phyloP scores from a whole-genome alignment of 2,888 invertebrate genomes.

The Melinopterus prodromus region DNA sequence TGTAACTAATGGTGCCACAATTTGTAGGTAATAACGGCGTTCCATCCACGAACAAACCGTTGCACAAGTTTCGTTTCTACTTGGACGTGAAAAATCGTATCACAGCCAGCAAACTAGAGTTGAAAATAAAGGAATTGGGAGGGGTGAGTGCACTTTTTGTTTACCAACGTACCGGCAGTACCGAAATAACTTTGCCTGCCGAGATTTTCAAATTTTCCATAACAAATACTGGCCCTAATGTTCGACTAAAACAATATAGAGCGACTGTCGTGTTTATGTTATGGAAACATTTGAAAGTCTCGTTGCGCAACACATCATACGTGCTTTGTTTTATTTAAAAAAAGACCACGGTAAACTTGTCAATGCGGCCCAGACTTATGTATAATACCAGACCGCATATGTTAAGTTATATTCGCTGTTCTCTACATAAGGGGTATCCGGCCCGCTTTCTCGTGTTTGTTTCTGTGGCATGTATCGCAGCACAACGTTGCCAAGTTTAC shows the following conservation, averaged over 20 bases:
- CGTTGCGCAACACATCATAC: conserved; percentile 33
- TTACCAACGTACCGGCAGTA: conserved; percentile 23
- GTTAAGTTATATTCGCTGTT: neutral
- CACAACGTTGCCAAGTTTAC: conserved; percentile 44
- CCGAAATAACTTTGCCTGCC: neutral
- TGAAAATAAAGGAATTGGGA: conserved; percentile 75
- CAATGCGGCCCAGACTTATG: conserved; percentile 30
- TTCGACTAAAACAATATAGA: too few relatives aligned
- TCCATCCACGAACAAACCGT: conserved; percentile 59
- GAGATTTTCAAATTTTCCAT: neutral
- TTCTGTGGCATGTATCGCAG: conserved; percentile 41
- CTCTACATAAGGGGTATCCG: conserved; percentile 38
- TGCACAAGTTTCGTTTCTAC: conserved; percentile 77
- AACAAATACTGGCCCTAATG: neutral
- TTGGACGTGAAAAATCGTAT: conserved; percentile 79
- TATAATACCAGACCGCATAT: neutral
- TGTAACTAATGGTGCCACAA: conserved; percentile 17
- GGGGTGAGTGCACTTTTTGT: conserved; percentile 66
- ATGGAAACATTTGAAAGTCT: conserved; percentile 32
- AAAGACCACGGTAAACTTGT: conserved; percentile 29
- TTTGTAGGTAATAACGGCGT: conserved; percentile 23
- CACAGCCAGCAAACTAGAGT: conserved; percentile 70
- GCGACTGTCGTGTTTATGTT: neutral
- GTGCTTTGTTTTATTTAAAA: conserved; percentile 31
- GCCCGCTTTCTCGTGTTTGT: conserved; percentile 51